phyloP scores from a whole-genome alignment of 2,797 vertebrate genomes.

The Myotis pilosus region DNA sequence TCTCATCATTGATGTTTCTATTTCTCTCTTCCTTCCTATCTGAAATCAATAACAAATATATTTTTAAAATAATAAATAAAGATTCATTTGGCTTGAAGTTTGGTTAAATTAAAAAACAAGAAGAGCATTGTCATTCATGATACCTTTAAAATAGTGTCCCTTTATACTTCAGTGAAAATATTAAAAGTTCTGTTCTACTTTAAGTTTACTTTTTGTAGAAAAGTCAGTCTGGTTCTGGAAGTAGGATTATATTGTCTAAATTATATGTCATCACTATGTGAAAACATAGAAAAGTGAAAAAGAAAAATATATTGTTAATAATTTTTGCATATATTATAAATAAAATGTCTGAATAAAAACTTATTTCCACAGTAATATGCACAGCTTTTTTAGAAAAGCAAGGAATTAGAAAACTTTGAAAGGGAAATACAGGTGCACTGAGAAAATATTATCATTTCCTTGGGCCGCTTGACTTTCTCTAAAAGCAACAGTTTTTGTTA shows the following conservation, averaged over 20 bases:
- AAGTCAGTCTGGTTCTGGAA: not conserved
- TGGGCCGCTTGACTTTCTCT: not conserved
- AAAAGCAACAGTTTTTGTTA: not conserved
- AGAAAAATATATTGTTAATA: not conserved
- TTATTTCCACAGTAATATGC: not conserved
- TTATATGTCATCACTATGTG: not conserved
- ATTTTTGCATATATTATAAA: not conserved
- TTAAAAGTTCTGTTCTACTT: not conserved
- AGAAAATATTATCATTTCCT: not conserved
- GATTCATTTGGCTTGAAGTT: not conserved
- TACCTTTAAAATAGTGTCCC: not conserved
- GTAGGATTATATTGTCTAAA: not conserved
- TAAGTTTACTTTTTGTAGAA: not conserved
- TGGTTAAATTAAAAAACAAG: not conserved
- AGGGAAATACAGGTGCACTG: not conserved
- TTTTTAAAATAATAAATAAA: not conserved
- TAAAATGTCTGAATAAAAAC: not conserved
- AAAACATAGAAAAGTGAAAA: not conserved
- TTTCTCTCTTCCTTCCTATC: too few species aligned
- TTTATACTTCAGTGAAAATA: not conserved
- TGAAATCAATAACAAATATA: too few species aligned
- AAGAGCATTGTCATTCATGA: not conserved
- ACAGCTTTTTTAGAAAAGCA: not conserved
- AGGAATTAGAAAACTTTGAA: not conserved
- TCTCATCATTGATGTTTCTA: too few species aligned